Base-by-base conservation (phyloP, 1,140 invertebrate genomes). In the Sycobia sp. region DNA sequence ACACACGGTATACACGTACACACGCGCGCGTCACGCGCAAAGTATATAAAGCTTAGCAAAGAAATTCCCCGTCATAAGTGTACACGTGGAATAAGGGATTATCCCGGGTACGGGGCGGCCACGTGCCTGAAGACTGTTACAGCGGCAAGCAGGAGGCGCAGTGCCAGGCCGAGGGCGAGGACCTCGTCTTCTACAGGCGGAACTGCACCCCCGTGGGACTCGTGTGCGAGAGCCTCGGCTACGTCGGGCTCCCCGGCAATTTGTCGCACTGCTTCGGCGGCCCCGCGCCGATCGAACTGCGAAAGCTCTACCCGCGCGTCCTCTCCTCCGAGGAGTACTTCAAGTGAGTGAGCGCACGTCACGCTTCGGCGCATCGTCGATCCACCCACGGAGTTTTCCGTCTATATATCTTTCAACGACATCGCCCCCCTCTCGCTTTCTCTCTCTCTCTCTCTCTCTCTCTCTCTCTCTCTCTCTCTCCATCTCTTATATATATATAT, bases 101-200 rank as follows among this genome's bases (percentile, higher is more conserved):
- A n/a, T n/a, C n/a, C n/a, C n/a, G n/a, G n/a, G n/a, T n/a, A n/a
- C n/a, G n/a, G n/a, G n/a, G n/a, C n/a, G n/a, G n/a, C n/a, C n/a
- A n/a, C n/a, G n/a, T n/a, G n/a, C n/a, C n/a, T n/a, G n/a, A n/a
- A 86, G 85, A 76, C 70, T 86, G 85, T 71, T 86, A 84, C 73
- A 86, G 84, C 57, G 82, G 79, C 1, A 56, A 76, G 3, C 79
- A 85, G 46, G 82, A 86, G 46, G 60, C 66, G 4, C 57, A 68
- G 0, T 86, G 85, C 50, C 71, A 77, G 22, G 38, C 56, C 1
- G 51, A 67, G 0, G 78, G 84, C 54, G 43, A 71, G 3, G 82
- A 76, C 0, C 66, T 18, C 7, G 68, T 76, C 53, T 88, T 81
- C 66, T 87, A 76, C 66, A 77, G 84, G 53, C 75, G 75, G 38